Evolutionary conservation across 2,113 vertebrate species (phyloP).

Genomic region (Neofelis nebulosa): DNA sequence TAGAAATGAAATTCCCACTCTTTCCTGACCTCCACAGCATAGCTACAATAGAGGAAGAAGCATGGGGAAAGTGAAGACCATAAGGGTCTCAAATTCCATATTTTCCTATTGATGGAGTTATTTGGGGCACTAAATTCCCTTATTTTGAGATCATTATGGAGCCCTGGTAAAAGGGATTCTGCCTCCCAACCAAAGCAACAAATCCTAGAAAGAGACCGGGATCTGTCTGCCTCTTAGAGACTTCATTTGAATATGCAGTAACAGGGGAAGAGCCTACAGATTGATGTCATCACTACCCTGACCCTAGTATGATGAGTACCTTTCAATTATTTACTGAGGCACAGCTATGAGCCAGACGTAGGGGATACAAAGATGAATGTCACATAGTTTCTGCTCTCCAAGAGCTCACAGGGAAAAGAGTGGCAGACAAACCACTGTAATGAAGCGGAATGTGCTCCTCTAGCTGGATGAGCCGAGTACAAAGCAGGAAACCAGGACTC

Average conservation of each 20-base stretch:
- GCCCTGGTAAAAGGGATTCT: neutral
- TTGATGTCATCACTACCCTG: neutral
- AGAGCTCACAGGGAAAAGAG: neutral
- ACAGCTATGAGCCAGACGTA: neutral
- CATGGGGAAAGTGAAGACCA: neutral
- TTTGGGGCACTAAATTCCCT: neutral
- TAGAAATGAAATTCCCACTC: neutral
- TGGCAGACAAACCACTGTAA: neutral
- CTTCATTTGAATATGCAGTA: neutral
- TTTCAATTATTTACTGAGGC: slow-evolving; percentile 38
- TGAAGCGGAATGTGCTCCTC: neutral
- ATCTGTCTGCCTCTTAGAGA: neutral
- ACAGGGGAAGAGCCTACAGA: neutral
- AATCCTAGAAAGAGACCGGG: neutral
- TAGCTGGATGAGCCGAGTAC: neutral
- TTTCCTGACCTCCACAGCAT: neutral
- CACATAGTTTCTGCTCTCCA: neutral
- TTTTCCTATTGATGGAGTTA: neutral
- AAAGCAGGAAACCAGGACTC: neutral
- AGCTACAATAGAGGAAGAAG: neutral
- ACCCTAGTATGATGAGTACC: neutral
- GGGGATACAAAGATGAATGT: neutral
- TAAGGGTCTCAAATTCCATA: neutral
- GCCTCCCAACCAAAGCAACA: neutral
- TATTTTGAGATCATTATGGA: neutral